A percentile compares a stretch with the other conserved stretches of the same genome.
phyloP scores from a whole-genome alignment of 2,113 vertebrate species.

The Hyla sarda region DNA sequence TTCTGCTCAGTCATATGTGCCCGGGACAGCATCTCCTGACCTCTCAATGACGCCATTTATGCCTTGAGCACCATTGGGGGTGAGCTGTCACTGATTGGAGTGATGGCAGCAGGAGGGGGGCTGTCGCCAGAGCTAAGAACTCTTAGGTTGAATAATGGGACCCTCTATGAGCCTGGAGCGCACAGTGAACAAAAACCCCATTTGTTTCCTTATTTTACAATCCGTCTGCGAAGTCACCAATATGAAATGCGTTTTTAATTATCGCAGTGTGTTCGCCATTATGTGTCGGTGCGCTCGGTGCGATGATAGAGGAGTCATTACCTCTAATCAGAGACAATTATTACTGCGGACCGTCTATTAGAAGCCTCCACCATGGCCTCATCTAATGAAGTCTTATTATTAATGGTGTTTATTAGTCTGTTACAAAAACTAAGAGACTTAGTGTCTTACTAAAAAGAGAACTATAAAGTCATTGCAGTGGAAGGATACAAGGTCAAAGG shows the following conservation, averaged over 20 bases:
- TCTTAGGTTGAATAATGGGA: conserved; percentile 10
- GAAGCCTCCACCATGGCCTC: background rate
- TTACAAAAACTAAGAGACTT: background rate
- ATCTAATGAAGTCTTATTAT: conserved; percentile 7
- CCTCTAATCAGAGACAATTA: conserved; percentile 31
- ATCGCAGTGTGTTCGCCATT: background rate
- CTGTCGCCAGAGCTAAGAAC: background rate
- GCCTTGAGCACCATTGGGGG: background rate
- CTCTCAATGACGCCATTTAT: conserved; percentile 26
- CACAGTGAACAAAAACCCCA: background rate
- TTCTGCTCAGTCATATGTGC: background rate
- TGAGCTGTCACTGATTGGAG: background rate
- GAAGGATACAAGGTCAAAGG: no score
- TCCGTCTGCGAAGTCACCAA: background rate
- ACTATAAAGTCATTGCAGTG: no score
- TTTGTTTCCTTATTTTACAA: conserved; percentile 2
- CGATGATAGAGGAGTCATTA: conserved; percentile 21
- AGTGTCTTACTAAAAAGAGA: background rate
- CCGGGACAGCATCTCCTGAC: background rate
- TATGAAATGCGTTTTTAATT: conserved; percentile 22
- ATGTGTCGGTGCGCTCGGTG: background rate
- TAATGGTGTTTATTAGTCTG: background rate
- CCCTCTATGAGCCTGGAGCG: conserved; percentile 29
- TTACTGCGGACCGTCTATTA: background rate
- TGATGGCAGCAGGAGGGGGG: conserved; percentile 12